A percentile compares a stretch with the other conserved stretches of the same genome.
Evolutionary conservation across 2,797 vertebrate genomes (phyloP).

Genomic region (Hydrolagus colliei): DNA sequence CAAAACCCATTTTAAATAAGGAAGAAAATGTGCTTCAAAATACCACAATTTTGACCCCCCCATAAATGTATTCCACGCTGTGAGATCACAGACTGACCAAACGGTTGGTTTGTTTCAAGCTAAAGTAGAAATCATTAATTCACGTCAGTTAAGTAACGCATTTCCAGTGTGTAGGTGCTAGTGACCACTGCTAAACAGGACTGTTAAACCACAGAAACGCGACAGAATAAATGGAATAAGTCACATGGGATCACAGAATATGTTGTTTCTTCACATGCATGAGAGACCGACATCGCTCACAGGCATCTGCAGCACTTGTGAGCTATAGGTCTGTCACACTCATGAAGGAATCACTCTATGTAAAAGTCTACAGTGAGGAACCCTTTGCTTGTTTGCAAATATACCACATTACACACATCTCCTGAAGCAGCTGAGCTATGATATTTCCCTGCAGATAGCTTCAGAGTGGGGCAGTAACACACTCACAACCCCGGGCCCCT

Average conservation of each 20-base stretch:
- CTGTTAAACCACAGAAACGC: background rate
- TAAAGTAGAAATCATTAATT: background rate
- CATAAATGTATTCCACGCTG: background rate
- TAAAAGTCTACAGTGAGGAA: background rate
- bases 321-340: constrained; percentile 13
- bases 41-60: too few relatives aligned
- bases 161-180: background rate
- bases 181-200: background rate
- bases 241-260: background rate
- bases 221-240: background rate
- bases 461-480: too few relatives aligned
- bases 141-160: background rate
- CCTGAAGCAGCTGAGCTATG: background rate
- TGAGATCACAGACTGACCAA: background rate
- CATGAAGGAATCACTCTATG: background rate
- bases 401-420: background rate
- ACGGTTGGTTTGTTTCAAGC: background rate
- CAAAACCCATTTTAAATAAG: too few relatives aligned
- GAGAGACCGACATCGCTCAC: constrained; percentile 5
- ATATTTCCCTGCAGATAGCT: background rate
- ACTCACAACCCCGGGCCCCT: too few relatives aligned
- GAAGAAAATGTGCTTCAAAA: too few relatives aligned
- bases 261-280: constrained; percentile 7
- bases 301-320: constrained; percentile 5
- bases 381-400: background rate